Percentiles rank a stretch among this genome's conserved stretches.
These are phyloP conservation scores for Eremobia ochroleuca DNA, from an alignment of 2,888 invertebrate genomes.

Conservation along the genomic window DNA sequence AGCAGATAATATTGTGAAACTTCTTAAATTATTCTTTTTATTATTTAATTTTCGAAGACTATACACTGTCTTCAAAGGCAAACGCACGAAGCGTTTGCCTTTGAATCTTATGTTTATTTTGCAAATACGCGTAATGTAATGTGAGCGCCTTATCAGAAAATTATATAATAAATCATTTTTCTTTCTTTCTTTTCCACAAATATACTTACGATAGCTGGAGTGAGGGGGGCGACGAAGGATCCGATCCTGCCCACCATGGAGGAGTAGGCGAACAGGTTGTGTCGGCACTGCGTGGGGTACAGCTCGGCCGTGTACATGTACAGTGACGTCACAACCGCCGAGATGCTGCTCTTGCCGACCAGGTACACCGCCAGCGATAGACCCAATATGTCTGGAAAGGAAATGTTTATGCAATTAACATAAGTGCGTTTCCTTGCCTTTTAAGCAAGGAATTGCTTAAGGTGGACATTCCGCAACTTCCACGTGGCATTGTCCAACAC, in stretches of 20 bases:
- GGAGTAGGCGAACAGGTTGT: slow-evolving; percentile 92
- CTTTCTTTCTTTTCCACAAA: neutral
- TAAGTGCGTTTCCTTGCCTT: neutral
- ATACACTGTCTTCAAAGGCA: too few species aligned
- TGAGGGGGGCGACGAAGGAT: slow-evolving; percentile 92
- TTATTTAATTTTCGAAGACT: neutral
- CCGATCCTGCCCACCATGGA: slow-evolving; percentile 93
- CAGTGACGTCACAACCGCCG: slow-evolving; percentile 91
- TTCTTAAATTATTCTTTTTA: neutral
- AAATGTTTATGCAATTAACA: neutral
- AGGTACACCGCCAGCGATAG: slow-evolving; percentile 88
- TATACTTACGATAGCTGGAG: slow-evolving; percentile 90
- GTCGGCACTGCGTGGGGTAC: slow-evolving; percentile 92
- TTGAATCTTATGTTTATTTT: neutral
- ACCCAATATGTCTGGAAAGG: slow-evolving; percentile 60
- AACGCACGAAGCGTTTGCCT: neutral
- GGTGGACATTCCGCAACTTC: too few species aligned
- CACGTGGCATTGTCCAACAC: neutral
- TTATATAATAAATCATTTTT: too few species aligned
- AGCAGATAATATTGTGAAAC: neutral
- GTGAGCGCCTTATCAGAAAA: neutral
- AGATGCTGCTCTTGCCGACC: slow-evolving; percentile 91
- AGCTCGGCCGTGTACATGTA: slow-evolving; percentile 93
- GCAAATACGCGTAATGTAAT: neutral
- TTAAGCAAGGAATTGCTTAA: neutral